phyloP scores from a whole-genome alignment of 1,140 invertebrate species.

The Leptoteleia sp. region DNA sequence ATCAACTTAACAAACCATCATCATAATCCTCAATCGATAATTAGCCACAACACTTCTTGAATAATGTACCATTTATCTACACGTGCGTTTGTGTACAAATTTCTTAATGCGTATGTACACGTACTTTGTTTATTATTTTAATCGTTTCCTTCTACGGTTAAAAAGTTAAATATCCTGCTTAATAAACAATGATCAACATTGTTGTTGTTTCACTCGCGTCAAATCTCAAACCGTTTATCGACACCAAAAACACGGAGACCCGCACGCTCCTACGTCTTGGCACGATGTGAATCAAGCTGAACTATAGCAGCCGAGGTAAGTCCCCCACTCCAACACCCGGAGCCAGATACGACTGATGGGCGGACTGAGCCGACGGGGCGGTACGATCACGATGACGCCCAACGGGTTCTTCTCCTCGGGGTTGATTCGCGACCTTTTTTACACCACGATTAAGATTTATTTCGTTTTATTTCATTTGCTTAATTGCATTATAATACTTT shows the following conservation, averaged over 20 bases:
- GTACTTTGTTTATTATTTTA: too few species aligned
- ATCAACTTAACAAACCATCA: too few species aligned
- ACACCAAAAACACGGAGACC: conserved; percentile 32
- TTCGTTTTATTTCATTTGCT: too few species aligned
- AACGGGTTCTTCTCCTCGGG: neutral
- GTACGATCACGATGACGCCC: conserved; percentile 44
- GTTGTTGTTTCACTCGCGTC: conserved; percentile 24
- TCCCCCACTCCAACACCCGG: conserved; percentile 49
- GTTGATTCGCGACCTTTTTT: neutral
- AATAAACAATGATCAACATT: too few species aligned
- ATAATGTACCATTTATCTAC: too few species aligned
- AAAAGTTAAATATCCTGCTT: neutral
- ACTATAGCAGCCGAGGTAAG: conserved; percentile 2
- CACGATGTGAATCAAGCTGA: conserved; percentile 67
- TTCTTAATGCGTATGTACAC: too few species aligned
- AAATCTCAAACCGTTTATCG: conserved; percentile 9
- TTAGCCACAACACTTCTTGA: too few species aligned
- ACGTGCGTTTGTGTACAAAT: too few species aligned
- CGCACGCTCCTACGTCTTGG: conserved; percentile 72
- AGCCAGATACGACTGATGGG: conserved; percentile 29
- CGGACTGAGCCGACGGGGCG: conserved; percentile 52
- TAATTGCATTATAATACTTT: too few species aligned
- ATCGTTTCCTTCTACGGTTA: neutral
- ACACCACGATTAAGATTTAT: neutral
- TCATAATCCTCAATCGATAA: too few species aligned